Conservation (phyloP, 2,113 vertebrate genomes). For the Xyliphius kryptos region DNA sequence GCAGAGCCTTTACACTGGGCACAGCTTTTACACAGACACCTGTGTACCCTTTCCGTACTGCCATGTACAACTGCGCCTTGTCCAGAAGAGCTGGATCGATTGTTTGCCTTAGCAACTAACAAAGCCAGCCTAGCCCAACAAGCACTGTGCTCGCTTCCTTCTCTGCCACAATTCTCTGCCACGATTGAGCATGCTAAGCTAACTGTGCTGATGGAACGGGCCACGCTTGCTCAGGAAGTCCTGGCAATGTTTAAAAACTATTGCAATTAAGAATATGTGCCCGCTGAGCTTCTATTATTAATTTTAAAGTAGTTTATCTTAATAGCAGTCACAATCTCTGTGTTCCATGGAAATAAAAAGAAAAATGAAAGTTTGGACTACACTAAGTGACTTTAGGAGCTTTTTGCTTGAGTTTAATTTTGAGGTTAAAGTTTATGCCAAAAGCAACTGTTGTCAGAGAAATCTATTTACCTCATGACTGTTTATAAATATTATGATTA, state of each 20-base stretch:
- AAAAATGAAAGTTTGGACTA: no score
- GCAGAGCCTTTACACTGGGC: constrained; percentile 78
- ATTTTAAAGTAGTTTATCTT: not conserved
- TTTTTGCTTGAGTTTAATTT: no score
- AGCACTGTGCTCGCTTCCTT: constrained; percentile 64
- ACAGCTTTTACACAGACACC: constrained; percentile 68
- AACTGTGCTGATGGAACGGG: constrained; percentile 65
- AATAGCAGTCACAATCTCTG: no score
- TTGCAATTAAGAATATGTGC: not conserved
- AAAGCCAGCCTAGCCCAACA: constrained; percentile 42
- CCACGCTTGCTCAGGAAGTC: constrained; percentile 61
- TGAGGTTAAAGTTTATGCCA: no score
- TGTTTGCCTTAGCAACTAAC: constrained; percentile 53
- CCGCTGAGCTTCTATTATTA: not conserved
- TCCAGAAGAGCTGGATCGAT: constrained; percentile 37
- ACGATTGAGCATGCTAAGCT: constrained; percentile 70
- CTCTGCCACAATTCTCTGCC: constrained; percentile 74
- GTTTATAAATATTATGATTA: constrained; percentile 12
- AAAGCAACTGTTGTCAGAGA: constrained; percentile 11
- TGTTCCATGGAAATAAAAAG: not conserved
- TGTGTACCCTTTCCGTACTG: constrained; percentile 53
- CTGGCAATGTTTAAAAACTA: constrained; percentile 45
- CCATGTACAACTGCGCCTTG: constrained; percentile 2
- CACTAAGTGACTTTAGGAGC: no score
- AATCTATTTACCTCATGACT: not conserved